phyloP scores from a whole-genome alignment of 2,797 vertebrate genomes.

The Syngnathus acus region DNA sequence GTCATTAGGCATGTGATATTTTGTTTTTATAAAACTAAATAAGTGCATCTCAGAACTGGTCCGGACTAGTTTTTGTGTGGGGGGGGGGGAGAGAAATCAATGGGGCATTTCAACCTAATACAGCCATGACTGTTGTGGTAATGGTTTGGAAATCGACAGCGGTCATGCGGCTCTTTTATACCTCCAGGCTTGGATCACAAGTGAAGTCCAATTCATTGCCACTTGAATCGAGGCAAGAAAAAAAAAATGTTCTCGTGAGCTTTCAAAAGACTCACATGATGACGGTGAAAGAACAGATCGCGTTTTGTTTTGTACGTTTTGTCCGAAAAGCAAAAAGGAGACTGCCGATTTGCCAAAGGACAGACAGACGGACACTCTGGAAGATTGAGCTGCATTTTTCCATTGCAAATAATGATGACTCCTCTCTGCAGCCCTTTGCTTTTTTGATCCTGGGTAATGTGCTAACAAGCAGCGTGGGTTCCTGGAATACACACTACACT shows the following conservation, averaged over 20 bases:
- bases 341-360: conserved; percentile 45
- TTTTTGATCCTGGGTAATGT: conserved; percentile 67
- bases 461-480: conserved; percentile 60
- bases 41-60: conserved; percentile 47
- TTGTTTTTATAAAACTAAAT: conserved; percentile 26
- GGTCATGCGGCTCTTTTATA: conserved; percentile 60
- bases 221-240: conserved; percentile 46
- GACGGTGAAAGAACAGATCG: conserved; percentile 28
- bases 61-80: conserved; percentile 28
- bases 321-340: conserved; percentile 26
- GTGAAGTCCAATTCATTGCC: conserved; percentile 55
- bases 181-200: conserved; percentile 55
- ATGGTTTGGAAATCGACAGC: conserved; percentile 63
- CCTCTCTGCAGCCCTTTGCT: conserved; percentile 37
- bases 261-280: conserved; percentile 62
- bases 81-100: conserved; percentile 55
- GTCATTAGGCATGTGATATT: conserved; percentile 47
- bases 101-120: conserved; percentile 59
- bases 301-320: conserved; percentile 30
- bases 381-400: conserved; percentile 53
- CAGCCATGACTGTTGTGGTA: conserved; percentile 62
- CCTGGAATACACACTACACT: conserved; percentile 50
- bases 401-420: conserved; percentile 55
- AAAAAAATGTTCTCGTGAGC: conserved; percentile 33
- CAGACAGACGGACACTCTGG: conserved; percentile 53